These are phyloP conservation scores for Melanotaenia parkinsoni DNA, from an alignment of 2,797 vertebrate genomes.

Conservation along the genomic window DNA sequence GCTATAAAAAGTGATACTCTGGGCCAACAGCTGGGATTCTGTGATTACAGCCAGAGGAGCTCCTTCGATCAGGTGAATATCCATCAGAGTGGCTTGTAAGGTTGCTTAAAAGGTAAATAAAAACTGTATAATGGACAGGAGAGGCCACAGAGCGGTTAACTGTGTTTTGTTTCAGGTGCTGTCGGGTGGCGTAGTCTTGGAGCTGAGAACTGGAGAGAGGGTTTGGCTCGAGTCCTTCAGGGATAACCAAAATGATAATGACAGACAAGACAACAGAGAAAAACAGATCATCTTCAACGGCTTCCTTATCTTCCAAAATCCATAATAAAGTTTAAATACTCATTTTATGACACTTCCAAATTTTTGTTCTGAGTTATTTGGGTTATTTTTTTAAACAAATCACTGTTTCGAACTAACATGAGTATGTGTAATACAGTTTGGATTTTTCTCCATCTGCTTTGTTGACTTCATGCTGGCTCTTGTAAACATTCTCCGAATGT, in stretches of 20 bases:
- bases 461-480: not conserved
- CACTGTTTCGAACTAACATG: slow-evolving; percentile 1
- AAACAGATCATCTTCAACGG: slow-evolving; percentile 72
- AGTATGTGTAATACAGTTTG: not conserved
- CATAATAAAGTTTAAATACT: not conserved
- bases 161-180: slow-evolving; percentile 58
- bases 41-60: slow-evolving; percentile 35
- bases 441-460: not conserved
- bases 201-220: slow-evolving; percentile 25
- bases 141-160: not conserved
- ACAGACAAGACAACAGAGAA: accelerated
- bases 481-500: slow-evolving; percentile 2
- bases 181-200: slow-evolving; percentile 62
- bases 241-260: accelerated
- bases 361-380: not conserved
- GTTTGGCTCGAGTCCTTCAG: slow-evolving; percentile 66
- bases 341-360: not conserved
- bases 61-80: slow-evolving; percentile 34
- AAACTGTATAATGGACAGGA: not conserved
- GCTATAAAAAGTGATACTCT: slow-evolving; percentile 5
- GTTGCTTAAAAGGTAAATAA: not conserved
- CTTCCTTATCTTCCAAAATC: slow-evolving; percentile 58
- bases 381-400: not conserved
- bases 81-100: not conserved
- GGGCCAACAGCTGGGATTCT: slow-evolving; percentile 31